Evolutionary conservation across 1,140 invertebrate species (phyloP).

Genomic region (Tetranychus cinnabarinus): DNA sequence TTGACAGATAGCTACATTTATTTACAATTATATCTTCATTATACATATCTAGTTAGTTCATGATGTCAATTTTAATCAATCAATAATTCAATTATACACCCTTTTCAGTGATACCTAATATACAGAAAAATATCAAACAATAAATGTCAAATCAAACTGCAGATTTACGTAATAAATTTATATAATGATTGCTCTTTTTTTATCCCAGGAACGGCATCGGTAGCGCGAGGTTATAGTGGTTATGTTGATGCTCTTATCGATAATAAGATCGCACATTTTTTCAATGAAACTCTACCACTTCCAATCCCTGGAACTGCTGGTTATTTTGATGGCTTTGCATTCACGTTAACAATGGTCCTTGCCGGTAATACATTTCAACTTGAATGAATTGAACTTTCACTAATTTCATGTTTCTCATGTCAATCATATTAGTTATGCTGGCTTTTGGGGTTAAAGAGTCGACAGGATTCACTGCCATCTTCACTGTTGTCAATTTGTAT

Average conservation of each 20-base stretch:
- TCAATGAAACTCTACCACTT: conserved; percentile 42
- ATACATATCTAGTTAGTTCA: too few species aligned
- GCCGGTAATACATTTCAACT: conserved; percentile 5
- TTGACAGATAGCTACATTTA: too few species aligned
- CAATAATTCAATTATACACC: too few species aligned
- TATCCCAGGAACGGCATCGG: conserved; percentile 47
- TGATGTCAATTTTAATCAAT: background rate
- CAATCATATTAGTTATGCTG: conserved; percentile 33
- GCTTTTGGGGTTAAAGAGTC: conserved; percentile 67
- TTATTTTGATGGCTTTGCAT: conserved; percentile 58
- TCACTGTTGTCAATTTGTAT: conserved; percentile 56
- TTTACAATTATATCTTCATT: too few species aligned
- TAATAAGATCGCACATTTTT: conserved; percentile 39
- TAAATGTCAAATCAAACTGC: too few species aligned
- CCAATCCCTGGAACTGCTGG: conserved; percentile 40
- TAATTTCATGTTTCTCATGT: conserved; percentile 8
- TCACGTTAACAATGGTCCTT: conserved; percentile 25
- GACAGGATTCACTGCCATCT: conserved; percentile 64
- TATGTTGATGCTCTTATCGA: conserved; percentile 60
- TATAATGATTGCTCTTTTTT: background rate
- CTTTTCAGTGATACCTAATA: too few species aligned
- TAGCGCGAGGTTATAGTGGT: conserved; percentile 67
- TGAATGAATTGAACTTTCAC: background rate
- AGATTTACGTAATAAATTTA: too few species aligned
- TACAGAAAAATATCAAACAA: too few species aligned